phyloP scores from a whole-genome alignment of 2,797 vertebrate species.

The Platyrinchus mystaceus region DNA sequence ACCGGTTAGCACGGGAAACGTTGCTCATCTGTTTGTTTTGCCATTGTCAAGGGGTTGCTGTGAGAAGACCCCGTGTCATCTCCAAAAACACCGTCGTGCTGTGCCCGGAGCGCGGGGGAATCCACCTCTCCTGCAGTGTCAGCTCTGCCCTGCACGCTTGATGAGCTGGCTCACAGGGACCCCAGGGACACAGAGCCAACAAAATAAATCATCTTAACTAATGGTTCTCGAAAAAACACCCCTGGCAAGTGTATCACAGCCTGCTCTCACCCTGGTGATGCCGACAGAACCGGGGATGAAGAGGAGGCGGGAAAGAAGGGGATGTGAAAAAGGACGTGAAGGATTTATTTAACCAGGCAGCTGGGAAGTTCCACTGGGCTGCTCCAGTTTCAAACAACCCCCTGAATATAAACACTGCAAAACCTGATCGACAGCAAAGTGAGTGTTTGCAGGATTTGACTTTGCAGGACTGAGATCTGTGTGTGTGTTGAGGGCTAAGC shows the following conservation, averaged over 20 bases:
- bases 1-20: not conserved
- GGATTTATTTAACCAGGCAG: not conserved
- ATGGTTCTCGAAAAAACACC: not conserved
- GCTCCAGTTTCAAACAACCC: not conserved
- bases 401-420: not conserved
- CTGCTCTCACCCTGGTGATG: not conserved
- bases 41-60: not conserved
- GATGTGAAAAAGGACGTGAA: not conserved
- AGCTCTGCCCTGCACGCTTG: not conserved
- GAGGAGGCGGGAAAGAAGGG: not conserved
- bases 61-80: not conserved
- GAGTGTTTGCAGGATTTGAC: not conserved
- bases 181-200: not conserved
- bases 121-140: not conserved
- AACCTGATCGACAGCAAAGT: not conserved
- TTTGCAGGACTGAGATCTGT: not conserved
- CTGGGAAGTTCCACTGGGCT: not conserved
- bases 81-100: accelerated
- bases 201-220: conserved; percentile 7
- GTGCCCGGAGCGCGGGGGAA: accelerated
- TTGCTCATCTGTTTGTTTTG: not conserved
- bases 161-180: not conserved
- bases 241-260: not conserved
- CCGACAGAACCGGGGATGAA: accelerated
- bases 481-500: not conserved